Conservation (phyloP, 1,140 invertebrate species). For the Drosophila seguyi region DNA sequence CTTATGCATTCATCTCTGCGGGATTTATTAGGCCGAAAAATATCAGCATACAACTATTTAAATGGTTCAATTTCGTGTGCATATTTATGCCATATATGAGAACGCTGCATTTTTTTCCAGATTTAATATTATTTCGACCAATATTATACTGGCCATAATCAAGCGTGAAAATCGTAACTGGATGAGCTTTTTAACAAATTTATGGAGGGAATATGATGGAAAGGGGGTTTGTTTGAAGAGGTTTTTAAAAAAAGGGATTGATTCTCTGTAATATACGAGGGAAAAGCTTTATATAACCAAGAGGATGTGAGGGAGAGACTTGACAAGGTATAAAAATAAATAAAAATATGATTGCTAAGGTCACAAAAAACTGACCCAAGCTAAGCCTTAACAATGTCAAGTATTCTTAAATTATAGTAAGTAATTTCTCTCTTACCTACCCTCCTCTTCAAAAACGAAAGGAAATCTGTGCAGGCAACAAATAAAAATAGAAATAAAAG, state of each 20-base stretch:
- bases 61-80: slow-evolving; percentile 40
- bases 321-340: not conserved
- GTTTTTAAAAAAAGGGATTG: not conserved
- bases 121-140: slow-evolving; percentile 32
- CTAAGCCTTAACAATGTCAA: not conserved
- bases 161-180: slow-evolving; percentile 23
- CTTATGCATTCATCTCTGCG: slow-evolving; percentile 63
- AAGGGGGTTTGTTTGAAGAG: not conserved
- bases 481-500: not conserved
- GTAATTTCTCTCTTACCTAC: not conserved
- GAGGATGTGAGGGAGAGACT: not conserved
- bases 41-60: slow-evolving; percentile 33
- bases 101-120: slow-evolving; percentile 11
- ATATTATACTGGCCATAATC: slow-evolving; percentile 32
- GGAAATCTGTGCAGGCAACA: not conserved
- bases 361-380: not conserved
- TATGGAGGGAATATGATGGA: not conserved
- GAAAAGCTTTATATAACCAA: not conserved
- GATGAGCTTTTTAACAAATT: slow-evolving; percentile 1
- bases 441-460: not conserved
- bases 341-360: not conserved
- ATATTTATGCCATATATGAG: slow-evolving; percentile 14
- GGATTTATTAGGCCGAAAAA: slow-evolving; percentile 49
- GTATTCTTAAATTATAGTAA: not conserved
- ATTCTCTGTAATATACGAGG: too few species aligned